phyloP scores from a whole-genome alignment of 2,113 vertebrate genomes.

The Acrocephalus arundinaceus region DNA sequence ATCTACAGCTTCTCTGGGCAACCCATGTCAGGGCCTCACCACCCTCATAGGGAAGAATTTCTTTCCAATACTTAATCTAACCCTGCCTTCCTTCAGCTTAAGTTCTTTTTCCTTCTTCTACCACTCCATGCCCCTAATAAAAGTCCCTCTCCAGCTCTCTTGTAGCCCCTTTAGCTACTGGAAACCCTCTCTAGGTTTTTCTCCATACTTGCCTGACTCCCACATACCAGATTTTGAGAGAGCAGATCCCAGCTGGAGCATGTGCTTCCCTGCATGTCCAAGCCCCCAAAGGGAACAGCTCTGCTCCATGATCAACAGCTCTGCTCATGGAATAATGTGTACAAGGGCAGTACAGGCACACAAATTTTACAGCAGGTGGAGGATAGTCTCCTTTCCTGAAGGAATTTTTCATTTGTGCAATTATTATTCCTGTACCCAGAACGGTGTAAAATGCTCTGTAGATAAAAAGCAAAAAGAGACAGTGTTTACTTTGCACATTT shows the following conservation, averaged over 20 bases:
- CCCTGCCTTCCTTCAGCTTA: background rate
- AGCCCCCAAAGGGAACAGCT: background rate
- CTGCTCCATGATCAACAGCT: background rate
- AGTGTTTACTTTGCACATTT: background rate
- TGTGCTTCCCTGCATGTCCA: background rate
- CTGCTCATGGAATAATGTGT: background rate
- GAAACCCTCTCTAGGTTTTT: background rate
- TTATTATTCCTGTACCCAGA: background rate
- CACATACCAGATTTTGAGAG: background rate
- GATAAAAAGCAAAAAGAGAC: background rate
- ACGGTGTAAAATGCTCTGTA: background rate
- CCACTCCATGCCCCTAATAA: background rate
- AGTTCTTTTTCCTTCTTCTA: background rate
- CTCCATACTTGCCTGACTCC: background rate
- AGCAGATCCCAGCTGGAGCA: background rate
- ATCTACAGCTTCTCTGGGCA: background rate
- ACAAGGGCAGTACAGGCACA: background rate
- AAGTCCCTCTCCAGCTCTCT: background rate
- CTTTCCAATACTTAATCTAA: background rate
- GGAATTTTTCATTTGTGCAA: background rate
- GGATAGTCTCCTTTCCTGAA: background rate
- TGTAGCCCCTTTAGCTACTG: background rate
- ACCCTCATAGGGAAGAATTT: background rate
- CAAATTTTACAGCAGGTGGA: background rate
- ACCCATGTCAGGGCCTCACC: background rate